Percentiles rank a stretch among this genome's conserved stretches.
These are phyloP conservation scores for Lasius fuliginosus DNA, from an alignment of 2,888 invertebrate species.

Conservation along the genomic window DNA sequence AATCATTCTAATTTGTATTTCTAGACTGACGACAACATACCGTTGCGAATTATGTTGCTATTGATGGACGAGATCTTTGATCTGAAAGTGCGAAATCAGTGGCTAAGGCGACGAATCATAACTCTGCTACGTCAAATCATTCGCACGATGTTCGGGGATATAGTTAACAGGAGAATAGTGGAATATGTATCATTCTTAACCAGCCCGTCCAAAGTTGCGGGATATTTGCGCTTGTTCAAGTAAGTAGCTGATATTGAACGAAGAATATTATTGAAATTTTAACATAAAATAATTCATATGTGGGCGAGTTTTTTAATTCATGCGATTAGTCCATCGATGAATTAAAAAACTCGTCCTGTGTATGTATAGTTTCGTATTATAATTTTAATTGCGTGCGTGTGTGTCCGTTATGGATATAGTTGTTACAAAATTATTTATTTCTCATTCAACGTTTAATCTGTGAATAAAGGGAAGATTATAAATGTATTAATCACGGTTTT, in stretches of 20 bases:
- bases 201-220: slow-evolving; percentile 95
- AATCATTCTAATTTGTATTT: slow-evolving; percentile 66
- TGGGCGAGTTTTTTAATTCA: too few relatives aligned
- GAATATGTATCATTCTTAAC: slow-evolving; percentile 95
- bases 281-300: neutral
- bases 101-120: slow-evolving; percentile 92
- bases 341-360: too few relatives aligned
- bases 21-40: slow-evolving; percentile 92
- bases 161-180: slow-evolving; percentile 94
- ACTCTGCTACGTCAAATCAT: slow-evolving; percentile 92
- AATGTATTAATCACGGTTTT: neutral
- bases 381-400: neutral
- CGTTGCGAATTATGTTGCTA: slow-evolving; percentile 92
- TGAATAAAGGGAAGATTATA: neutral
- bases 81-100: slow-evolving; percentile 93
- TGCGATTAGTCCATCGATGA: too few relatives aligned
- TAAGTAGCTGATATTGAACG: slow-evolving; percentile 86
- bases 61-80: slow-evolving; percentile 96
- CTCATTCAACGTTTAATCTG: neutral
- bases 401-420: neutral
- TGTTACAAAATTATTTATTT: neutral
- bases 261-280: slow-evolving; percentile 26
- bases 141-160: slow-evolving; percentile 93
- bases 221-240: slow-evolving; percentile 95
- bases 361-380: neutral